Base-by-base conservation (phyloP, 2,113 vertebrate genomes). In the Vanacampus margaritifer region DNA sequence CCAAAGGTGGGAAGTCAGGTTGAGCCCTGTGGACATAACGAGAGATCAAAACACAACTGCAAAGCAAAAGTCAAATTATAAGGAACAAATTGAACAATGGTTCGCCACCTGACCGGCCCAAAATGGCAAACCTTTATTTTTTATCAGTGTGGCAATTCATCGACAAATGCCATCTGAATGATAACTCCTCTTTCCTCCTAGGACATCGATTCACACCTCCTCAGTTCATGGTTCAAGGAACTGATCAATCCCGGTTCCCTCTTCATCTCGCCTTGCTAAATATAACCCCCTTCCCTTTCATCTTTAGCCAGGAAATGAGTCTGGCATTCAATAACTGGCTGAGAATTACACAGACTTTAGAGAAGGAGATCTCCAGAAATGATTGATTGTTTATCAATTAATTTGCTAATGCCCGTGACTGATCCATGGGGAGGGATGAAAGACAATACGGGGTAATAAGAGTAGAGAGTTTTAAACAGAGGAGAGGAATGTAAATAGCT, bases 121-220 rank as follows among this genome's bases (percentile, higher is more conserved):
- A 76, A 84, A 79, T 32, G 64, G 51, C 63, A 69, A 78, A 79
- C 64, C 75, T 75, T 81, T 60, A 17, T 41, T 41, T 41, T 41
- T 11, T 12, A 12, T 32, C 24, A 51, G 68, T 0, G 54, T 51
- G 54, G 63, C 66, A 72, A 88, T 90, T 87, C 81, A 90, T 89
- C 87, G 79, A 88, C 53, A 19, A 83, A 86, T 76, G 76, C 35
- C 35, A 11, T 39, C 35, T n/a, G 19, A 60, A 60, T 13, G 37
- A 86, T 84, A 82, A 76, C 82, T 68, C 80, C 74, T 83, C 82
- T 82, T 74, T 68, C 85, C 76, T 84, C 79, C 85, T 85, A 82
- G 76, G 82, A 85, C 86, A 89, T 88, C 81, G 86, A 89, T 88
- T 89, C 82, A 87, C 82, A 82, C 82, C 79, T 90, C 81, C 79